Evolutionary conservation across 1,140 invertebrate species (phyloP), one percentile per base, ranked within the genome.

Genomic region (Calliphora vicina): DNA sequence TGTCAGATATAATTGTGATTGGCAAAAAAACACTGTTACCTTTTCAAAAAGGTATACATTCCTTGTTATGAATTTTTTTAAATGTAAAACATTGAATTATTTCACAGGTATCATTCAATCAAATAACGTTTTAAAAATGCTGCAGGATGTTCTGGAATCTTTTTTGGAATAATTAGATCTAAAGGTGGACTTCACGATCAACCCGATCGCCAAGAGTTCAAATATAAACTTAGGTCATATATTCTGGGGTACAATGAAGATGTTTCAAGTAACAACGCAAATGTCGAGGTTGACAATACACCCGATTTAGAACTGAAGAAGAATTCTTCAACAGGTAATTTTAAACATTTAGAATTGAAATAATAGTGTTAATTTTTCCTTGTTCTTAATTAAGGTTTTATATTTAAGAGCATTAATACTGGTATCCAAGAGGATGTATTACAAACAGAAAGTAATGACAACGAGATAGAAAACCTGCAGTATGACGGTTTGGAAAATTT

Each of bases 141-240:
- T 35, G 35, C 45, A 57, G 45, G 45, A 57, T 57, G 45, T 57
- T 57, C 45, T 57, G 17, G 45, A 57, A 57, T 20, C 71, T 87
- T 88, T 80, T 89, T 89, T 80, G 84, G 85, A 6, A 43, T 80
- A 8, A 86, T 88, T 27, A n/a, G 87, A 83, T 83, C 82, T n/a
- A 85, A 85, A 45, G 86, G 87, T 23, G 84, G 84, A 13, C 35
- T 83, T 13, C 83, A 87, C 81, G 83, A 86, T 57, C 85, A 87
- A 83, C 86, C 86, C 26, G 61, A 84, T 82, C 83, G 85, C 17
- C 29, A 85, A 17, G 86, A 88, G 74, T 88, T 88, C 72, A 85
- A 84, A 42, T 86, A 87, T 80, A 76, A 85, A 42, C 76, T 88
- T 9, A 29, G 86, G 80, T 76, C 84, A 23, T 84, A 87, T 61